Conservation (phyloP, 1,140 invertebrate genomes). For the Brevipalpus yothersi region DNA sequence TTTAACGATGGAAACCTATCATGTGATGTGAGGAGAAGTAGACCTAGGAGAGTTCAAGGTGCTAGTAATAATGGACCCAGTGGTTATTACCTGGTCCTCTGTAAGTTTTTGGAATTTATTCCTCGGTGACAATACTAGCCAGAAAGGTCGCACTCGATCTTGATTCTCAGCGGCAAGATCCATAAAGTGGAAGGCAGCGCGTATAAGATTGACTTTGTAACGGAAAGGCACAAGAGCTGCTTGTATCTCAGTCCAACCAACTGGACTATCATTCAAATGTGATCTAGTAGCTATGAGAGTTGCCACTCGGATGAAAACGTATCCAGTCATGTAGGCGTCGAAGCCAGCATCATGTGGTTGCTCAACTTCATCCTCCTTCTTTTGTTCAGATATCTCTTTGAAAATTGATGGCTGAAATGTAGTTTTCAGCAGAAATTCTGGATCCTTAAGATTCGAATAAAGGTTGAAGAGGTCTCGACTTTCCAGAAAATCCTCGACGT, state of each 20-base stretch:
- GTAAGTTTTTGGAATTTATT: not conserved
- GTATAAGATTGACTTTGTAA: conserved; percentile 1
- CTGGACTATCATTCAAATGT: not conserved
- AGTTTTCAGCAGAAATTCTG: not conserved
- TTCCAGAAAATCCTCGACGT: not conserved
- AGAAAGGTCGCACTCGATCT: not conserved
- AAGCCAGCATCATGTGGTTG: conserved; percentile 43
- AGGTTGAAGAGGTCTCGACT: not conserved
- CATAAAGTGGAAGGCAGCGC: not conserved
- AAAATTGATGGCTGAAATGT: not conserved
- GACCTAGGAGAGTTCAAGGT: not conserved
- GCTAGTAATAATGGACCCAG: too few relatives aligned
- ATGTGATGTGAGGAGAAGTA: too few relatives aligned
- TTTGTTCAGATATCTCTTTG: not conserved
- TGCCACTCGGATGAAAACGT: conserved; percentile 10
- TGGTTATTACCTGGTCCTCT: not conserved
- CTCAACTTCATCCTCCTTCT: conserved; percentile 14
- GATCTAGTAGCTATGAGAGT: not conserved
- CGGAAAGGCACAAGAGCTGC: not conserved
- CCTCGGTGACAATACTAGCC: not conserved
- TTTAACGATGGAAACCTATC: too few relatives aligned
- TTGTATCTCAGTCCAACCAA: not conserved
- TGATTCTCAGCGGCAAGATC: not conserved
- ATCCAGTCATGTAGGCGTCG: conserved; percentile 45
- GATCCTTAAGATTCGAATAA: not conserved